These are phyloP conservation scores for Halictus quadricinctus DNA, from an alignment of 2,888 invertebrate genomes.

Conservation along the genomic window DNA sequence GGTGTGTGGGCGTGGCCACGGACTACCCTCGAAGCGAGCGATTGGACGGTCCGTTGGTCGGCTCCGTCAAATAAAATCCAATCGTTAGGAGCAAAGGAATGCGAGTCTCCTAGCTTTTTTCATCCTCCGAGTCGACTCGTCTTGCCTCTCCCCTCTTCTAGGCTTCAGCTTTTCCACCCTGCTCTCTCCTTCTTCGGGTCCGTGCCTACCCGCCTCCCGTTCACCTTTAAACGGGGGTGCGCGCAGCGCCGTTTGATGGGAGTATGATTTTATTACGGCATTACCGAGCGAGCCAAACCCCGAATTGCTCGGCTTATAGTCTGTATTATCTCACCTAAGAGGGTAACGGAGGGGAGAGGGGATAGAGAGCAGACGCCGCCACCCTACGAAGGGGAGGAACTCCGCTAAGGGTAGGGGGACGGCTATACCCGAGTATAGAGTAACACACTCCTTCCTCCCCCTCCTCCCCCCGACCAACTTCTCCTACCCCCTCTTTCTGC, in stretches of 20 bases:
- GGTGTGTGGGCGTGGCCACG: conserved; percentile 78
- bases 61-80: conserved; percentile 82
- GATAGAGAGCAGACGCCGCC: conserved; percentile 40
- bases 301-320: conserved; percentile 82
- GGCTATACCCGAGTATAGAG: conserved; percentile 39
- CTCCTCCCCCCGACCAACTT: background rate
- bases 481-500: background rate
- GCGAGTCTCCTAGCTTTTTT: conserved; percentile 78
- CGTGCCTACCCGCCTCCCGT: conserved; percentile 47
- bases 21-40: conserved; percentile 70
- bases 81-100: conserved; percentile 81
- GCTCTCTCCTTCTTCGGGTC: conserved; percentile 35
- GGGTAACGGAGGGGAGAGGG: conserved; percentile 52
- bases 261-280: conserved; percentile 83
- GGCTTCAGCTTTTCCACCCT: conserved; percentile 25
- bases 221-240: conserved; percentile 68
- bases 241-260: conserved; percentile 80
- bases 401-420: conserved; percentile 38
- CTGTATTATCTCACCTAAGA: conserved; percentile 81
- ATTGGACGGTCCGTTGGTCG: conserved; percentile 78
- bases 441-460: conserved; percentile 51
- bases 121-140: conserved; percentile 66
- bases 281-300: conserved; percentile 81
- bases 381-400: conserved; percentile 42
- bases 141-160: conserved; percentile 37